Evolutionary conservation across 2,888 invertebrate species (phyloP).

Genomic region (Leptopilina drosophilae): DNA sequence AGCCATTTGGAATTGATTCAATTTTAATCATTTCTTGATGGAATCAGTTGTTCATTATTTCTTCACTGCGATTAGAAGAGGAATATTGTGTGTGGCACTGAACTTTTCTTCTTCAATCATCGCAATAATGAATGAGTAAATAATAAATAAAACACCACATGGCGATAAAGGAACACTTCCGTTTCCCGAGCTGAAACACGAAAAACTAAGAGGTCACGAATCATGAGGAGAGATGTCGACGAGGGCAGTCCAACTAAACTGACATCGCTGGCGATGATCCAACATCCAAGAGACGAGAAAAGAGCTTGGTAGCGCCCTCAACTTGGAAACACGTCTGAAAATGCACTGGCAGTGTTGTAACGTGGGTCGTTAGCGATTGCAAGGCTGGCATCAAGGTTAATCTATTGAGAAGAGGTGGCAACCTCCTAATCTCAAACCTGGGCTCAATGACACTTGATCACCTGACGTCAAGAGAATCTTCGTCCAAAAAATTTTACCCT

Average conservation of each 20-base stretch:
- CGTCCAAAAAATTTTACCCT: background rate
- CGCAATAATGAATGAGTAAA: too few species aligned
- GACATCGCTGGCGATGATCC: conserved; percentile 36
- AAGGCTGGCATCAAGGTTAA: conserved; percentile 37
- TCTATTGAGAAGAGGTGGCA: conserved; percentile 17
- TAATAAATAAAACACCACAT: conserved; percentile 3
- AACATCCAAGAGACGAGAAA: conserved; percentile 26
- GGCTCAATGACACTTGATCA: conserved; percentile 3
- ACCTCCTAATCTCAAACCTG: conserved; percentile 17
- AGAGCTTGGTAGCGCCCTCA: conserved; percentile 41
- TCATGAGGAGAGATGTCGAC: conserved; percentile 37
- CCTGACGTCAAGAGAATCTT: background rate
- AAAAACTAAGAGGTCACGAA: conserved; percentile 31
- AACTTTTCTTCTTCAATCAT: background rate
- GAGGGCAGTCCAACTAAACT: conserved; percentile 38
- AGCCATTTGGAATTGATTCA: conserved; percentile 17
- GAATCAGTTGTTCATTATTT: background rate
- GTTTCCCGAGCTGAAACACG: conserved; percentile 24
- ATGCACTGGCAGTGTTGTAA: conserved; percentile 33
- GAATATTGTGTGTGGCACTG: too few species aligned
- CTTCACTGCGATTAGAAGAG: too few species aligned
- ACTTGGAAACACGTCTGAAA: conserved; percentile 38
- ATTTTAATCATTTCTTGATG: background rate
- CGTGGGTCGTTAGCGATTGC: conserved; percentile 30
- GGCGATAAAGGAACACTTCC: conserved; percentile 8